A percentile compares a stretch with the other conserved stretches of the same genome.
phyloP scores from a whole-genome alignment of 2,797 vertebrate genomes.

The Tangara arthus region DNA sequence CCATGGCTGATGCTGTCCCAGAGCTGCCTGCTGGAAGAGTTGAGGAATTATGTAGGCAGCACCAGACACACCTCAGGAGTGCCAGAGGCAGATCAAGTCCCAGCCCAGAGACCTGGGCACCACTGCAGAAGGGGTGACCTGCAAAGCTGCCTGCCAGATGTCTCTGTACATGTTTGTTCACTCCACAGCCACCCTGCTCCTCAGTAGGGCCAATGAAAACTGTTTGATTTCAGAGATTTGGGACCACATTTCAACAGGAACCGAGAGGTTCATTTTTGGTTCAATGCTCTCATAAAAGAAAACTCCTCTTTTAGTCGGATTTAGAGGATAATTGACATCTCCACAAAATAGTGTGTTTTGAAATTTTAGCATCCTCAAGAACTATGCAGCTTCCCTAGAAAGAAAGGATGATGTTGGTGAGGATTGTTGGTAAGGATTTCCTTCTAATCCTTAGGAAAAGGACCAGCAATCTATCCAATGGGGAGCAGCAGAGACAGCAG shows the following conservation, averaged over 20 bases:
- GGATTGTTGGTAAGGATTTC: not conserved
- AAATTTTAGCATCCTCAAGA: not conserved
- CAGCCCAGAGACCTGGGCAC: not conserved
- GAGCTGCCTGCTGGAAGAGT: not conserved
- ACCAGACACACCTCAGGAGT: not conserved
- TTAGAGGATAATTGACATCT: not conserved
- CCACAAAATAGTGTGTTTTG: not conserved
- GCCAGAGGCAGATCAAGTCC: not conserved
- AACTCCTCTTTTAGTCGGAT: not conserved
- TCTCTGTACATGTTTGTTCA: not conserved
- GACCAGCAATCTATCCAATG: not conserved
- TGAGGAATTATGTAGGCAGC: not conserved
- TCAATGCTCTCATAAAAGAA: not conserved
- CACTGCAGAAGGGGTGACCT: not conserved
- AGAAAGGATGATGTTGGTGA: not conserved
- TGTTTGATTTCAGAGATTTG: not conserved
- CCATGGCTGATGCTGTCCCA: not conserved
- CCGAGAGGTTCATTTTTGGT: not conserved
- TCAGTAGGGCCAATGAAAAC: not conserved
- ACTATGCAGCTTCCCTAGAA: not conserved
- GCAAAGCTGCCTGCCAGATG: not conserved
- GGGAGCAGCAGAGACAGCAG: not conserved
- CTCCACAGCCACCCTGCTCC: not conserved
- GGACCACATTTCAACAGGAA: not conserved
- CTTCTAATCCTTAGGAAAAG: not conserved